Conservation (phyloP, 2,797 vertebrate species). For the Onychomys arenicola region DNA sequence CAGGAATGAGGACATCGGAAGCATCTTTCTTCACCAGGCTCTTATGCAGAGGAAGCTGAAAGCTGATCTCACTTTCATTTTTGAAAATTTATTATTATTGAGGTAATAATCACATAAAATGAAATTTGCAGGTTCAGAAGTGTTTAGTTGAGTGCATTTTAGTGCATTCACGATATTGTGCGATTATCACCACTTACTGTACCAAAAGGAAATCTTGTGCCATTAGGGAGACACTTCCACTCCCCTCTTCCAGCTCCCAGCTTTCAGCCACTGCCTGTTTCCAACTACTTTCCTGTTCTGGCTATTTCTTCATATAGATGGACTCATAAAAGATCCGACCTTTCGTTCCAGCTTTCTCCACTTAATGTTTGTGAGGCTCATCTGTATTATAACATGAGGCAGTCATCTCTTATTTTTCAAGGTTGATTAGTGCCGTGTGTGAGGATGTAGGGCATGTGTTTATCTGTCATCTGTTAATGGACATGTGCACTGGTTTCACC, state of each 20-base stretch:
- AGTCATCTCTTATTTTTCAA: not conserved
- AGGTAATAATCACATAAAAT: conserved; percentile 49
- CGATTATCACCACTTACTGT: not conserved
- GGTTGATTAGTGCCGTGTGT: not conserved
- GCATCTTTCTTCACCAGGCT: not conserved
- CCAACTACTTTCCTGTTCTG: not conserved
- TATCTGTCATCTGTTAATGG: not conserved
- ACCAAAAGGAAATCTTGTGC: not conserved
- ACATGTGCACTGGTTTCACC: not conserved
- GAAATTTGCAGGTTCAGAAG: not conserved
- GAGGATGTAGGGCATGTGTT: not conserved
- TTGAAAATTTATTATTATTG: not conserved
- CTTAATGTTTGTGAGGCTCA: not conserved
- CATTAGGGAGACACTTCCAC: not conserved
- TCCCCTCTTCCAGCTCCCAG: not conserved
- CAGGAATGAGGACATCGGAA: not conserved
- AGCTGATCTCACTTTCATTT: not conserved
- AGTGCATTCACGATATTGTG: not conserved
- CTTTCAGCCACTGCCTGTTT: not conserved
- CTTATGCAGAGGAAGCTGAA: not conserved
- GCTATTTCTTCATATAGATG: not conserved
- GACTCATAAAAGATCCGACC: not conserved
- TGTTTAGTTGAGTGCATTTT: not conserved
- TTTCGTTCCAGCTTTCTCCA: conserved; percentile 1
- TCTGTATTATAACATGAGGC: accelerated